Evolutionary conservation across 2,888 invertebrate genomes (phyloP), one percentile per base, ranked within the genome.

Genomic region (Pachliopta kotzebuea): DNA sequence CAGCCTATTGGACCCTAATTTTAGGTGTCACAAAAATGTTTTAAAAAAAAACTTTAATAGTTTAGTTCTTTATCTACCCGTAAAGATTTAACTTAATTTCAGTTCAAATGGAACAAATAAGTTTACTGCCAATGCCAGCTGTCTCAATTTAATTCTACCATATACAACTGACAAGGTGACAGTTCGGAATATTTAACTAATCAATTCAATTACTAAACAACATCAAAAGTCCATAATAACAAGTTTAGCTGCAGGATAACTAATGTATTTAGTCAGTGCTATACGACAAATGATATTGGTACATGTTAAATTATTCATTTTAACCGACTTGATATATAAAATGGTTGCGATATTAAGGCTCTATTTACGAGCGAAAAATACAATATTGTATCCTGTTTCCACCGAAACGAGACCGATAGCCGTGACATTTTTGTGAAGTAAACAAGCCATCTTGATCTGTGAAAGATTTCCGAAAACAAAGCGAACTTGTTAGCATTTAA

Each of bases 361-460:
- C 4, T n/a, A n/a, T 45, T 45, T 45, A 45, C n/a, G 45, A 45
- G 18, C n/a, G 45, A 45, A n/a, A 18, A 18, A 52, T 21, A 52
- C 21, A 52, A 23, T 52, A 21, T 7, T 21, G 11, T 11, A 9
- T 9, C 1, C 50, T 11, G 50, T 21, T 21, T 20, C 8, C 9
- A 0, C 11, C 8, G 20, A 52, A 52, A n/a, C 50, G n/a, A 21
- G 21, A 45, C 18, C 17, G 24, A 8, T 53, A 24, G 26, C 62
- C 62, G 52, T 62, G 62, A 62, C 56, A 62, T 57, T 57, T 53
- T 52, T 62, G 14, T 21, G 45, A 11, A 52, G 53, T 26, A 57
- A 62, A 57, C 57, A 52, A 37, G 42, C 14, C 8, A 62, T 3
- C 20, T 50, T 18, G 11, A 57, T 24, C n/a, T 31, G 56, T 52